These are phyloP conservation scores for Mythimna pallens DNA, from an alignment of 2,888 invertebrate genomes.

Conservation along the genomic window DNA sequence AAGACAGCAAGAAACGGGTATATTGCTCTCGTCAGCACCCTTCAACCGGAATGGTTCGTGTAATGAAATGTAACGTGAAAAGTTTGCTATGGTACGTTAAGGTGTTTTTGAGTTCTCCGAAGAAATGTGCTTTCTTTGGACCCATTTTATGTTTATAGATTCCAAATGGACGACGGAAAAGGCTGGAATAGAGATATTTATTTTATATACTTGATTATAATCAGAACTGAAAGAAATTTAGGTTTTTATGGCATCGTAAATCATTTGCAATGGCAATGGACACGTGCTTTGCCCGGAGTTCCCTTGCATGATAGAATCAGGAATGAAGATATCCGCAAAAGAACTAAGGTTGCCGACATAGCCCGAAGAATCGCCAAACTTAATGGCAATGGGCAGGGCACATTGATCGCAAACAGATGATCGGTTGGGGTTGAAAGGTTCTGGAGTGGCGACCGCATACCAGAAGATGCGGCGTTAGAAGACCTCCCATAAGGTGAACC, in stretches of 20 bases:
- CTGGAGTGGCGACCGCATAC: no score
- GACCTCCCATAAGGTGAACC: no score
- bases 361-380: no score
- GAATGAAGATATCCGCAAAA: no score
- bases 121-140: conserved; percentile 37
- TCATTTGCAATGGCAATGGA: neutral
- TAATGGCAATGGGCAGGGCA: no score
- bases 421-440: no score
- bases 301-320: no score
- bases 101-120: conserved; percentile 45
- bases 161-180: conserved; percentile 16
- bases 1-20: conserved; percentile 83
- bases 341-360: no score
- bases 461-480: no score
- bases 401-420: no score
- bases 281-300: no score
- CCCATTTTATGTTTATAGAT: conserved; percentile 39
- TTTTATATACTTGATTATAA: conserved; percentile 23
- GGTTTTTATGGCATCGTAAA: conserved; percentile 27
- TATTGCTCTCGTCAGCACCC: conserved; percentile 84
- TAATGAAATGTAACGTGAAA: conserved; percentile 77
- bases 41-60: conserved; percentile 74
- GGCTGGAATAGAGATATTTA: neutral
- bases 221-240: conserved; percentile 3
- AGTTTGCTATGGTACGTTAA: conserved; percentile 57